Conservation (phyloP, 1,140 invertebrate genomes). For the Drusus annulatus region DNA sequence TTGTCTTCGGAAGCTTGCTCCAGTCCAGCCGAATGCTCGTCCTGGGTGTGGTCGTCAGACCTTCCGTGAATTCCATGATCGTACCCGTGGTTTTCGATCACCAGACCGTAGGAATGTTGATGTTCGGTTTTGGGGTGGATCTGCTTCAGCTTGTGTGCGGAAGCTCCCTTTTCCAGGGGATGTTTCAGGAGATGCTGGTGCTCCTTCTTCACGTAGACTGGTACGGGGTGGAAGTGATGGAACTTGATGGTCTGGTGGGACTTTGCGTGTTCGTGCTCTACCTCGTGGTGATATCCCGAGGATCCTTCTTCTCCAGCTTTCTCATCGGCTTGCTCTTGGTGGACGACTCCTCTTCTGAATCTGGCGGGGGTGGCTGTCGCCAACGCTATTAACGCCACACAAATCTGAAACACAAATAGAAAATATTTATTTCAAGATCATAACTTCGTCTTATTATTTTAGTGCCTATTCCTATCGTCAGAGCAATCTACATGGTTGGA, state of each 20-base stretch:
- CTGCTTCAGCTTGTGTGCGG: constrained; percentile 73
- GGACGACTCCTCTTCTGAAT: constrained; percentile 63
- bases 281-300: constrained; percentile 73
- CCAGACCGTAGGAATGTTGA: constrained; percentile 72
- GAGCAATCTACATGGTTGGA: no score
- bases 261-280: constrained; percentile 76
- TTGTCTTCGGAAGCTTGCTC: constrained; percentile 55
- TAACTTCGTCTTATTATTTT: no score
- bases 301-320: constrained; percentile 68
- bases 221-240: constrained; percentile 77
- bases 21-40: constrained; percentile 62
- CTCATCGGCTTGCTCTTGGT: constrained; percentile 66
- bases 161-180: constrained; percentile 75
- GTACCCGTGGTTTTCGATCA: constrained; percentile 73
- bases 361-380: constrained; percentile 64
- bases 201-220: constrained; percentile 77
- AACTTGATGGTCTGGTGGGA: constrained; percentile 78
- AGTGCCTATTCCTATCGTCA: no score
- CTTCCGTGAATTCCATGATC: constrained; percentile 69
- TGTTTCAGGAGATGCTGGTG: constrained; percentile 75
- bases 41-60: constrained; percentile 62
- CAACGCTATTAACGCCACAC: constrained; percentile 68
- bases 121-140: constrained; percentile 74
- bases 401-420: constrained; percentile 62
- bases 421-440: no score